A percentile compares a stretch with the other conserved stretches of the same genome.
Evolutionary conservation across 2,888 invertebrate genomes (phyloP).

Genomic region (Frankliniella fusca): DNA sequence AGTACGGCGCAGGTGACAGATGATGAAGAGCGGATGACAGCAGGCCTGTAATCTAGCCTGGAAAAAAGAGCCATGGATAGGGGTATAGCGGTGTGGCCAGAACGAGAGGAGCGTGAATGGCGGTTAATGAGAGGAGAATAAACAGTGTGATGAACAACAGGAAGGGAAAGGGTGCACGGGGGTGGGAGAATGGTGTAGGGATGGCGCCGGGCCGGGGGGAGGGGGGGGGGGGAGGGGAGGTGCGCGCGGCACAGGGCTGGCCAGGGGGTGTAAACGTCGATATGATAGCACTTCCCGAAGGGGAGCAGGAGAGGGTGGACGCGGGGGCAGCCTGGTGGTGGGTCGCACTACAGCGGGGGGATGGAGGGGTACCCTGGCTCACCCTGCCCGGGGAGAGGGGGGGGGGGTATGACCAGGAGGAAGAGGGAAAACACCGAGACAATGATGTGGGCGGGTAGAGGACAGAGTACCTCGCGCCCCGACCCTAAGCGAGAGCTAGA

Average conservation of each 20-base stretch:
- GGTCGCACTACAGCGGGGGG: neutral
- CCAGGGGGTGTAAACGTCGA: conserved; percentile 19
- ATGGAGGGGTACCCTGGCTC: neutral
- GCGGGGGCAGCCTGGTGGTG: too few species aligned
- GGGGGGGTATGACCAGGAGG: too few species aligned
- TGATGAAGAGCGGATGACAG: neutral
- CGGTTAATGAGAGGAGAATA: conserved; percentile 11
- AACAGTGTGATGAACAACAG: neutral
- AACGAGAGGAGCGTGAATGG: neutral
- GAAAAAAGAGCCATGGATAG: neutral
- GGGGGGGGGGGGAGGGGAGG: neutral
- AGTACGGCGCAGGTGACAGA: neutral
- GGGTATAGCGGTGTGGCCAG: neutral
- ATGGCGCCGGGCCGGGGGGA: neutral
- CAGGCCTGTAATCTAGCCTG: neutral
- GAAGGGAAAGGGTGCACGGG: neutral
- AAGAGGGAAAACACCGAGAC: too few species aligned
- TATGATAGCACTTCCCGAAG: neutral
- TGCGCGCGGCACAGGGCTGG: neutral
- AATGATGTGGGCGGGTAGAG: too few species aligned
- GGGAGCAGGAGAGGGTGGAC: neutral
- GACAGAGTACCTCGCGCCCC: too few species aligned
- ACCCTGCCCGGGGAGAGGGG: too few species aligned
- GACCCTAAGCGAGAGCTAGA: too few species aligned
- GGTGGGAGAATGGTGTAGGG: neutral